phyloP scores from a whole-genome alignment of 2,888 invertebrate genomes.

The Cyclophora punctaria region DNA sequence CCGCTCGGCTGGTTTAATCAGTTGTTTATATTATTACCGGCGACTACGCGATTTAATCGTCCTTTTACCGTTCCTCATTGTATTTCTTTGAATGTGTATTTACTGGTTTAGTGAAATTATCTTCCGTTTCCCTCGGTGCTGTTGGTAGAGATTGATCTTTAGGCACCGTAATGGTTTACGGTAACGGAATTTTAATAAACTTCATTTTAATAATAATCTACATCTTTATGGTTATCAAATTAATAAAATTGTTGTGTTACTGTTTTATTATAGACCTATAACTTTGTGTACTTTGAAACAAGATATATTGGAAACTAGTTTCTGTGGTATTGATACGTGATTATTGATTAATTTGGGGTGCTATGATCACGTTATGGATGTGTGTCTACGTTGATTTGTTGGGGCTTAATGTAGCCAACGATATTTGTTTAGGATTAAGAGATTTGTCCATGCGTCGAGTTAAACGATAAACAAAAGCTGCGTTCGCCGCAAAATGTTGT shows the following conservation, averaged over 20 bases:
- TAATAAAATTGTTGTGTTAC: too few relatives aligned
- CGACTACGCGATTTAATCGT: slow-evolving; percentile 65
- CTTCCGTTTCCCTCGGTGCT: too few relatives aligned
- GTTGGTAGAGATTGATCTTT: too few relatives aligned
- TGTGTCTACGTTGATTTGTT: slow-evolving; percentile 6
- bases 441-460: slow-evolving; percentile 55
- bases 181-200: too few relatives aligned
- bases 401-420: slow-evolving; percentile 22
- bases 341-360: too few relatives aligned
- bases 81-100: slow-evolving; percentile 35
- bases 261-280: too few relatives aligned
- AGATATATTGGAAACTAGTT: too few relatives aligned
- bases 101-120: slow-evolving; percentile 5
- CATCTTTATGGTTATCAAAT: too few relatives aligned
- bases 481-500: slow-evolving; percentile 58
- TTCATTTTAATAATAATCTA: too few relatives aligned
- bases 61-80: slow-evolving; percentile 67
- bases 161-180: too few relatives aligned
- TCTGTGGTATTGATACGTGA: too few relatives aligned
- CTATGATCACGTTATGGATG: not conserved
- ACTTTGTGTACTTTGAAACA: too few relatives aligned
- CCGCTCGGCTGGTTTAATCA: slow-evolving; percentile 62
- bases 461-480: slow-evolving; percentile 65
- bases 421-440: slow-evolving; percentile 72
- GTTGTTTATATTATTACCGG: slow-evolving; percentile 71